Evolutionary conservation across 2,888 invertebrate genomes (phyloP).

Genomic region (Vesta saturnalis): DNA sequence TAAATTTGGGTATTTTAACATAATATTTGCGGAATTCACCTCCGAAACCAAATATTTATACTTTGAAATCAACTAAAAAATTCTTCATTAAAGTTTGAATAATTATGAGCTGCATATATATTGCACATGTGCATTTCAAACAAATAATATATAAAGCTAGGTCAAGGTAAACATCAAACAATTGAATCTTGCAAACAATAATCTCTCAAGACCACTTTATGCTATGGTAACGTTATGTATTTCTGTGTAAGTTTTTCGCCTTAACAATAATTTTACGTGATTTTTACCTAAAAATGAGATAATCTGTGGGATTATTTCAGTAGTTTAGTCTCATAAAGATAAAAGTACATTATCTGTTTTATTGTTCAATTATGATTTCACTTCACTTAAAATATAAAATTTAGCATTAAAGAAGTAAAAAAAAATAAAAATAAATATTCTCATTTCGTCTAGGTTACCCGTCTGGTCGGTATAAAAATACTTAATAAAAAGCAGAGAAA

Average conservation of each 20-base stretch:
- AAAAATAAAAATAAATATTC: background rate
- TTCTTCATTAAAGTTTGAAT: background rate
- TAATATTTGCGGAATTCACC: constrained; percentile 48
- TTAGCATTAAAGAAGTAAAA: background rate
- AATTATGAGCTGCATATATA: background rate
- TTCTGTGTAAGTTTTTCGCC: background rate
- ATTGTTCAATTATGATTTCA: too few relatives aligned
- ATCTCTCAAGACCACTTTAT: constrained; percentile 45
- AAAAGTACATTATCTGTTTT: background rate
- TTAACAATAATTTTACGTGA: too few relatives aligned
- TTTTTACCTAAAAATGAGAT: background rate
- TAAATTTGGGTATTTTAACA: constrained; percentile 51
- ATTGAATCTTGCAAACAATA: constrained; percentile 52
- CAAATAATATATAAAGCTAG: constrained; percentile 49
- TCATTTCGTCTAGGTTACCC: constrained; percentile 28
- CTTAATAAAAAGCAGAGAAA: constrained; percentile 41
- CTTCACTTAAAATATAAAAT: too few relatives aligned
- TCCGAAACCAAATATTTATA: background rate
- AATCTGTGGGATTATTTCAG: background rate
- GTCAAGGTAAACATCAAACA: constrained; percentile 54
- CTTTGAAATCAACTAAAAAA: background rate
- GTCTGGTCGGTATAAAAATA: constrained; percentile 35
- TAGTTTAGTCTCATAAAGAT: background rate
- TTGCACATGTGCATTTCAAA: constrained; percentile 23
- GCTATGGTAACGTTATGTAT: constrained; percentile 20